Conservation (phyloP, 1,140 invertebrate species). For the Armadillidium nasatum region DNA sequence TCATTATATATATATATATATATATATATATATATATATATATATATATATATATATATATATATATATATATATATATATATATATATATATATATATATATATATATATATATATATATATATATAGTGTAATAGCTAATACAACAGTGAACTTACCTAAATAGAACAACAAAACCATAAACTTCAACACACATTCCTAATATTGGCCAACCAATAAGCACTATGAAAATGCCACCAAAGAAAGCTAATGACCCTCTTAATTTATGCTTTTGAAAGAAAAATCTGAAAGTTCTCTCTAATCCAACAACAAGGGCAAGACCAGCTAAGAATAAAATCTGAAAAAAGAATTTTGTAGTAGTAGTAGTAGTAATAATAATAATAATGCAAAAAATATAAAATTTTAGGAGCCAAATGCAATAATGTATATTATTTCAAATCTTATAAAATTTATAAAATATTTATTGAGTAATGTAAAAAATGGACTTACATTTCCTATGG, state of each 20-base stretch:
- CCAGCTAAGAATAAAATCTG: conserved; percentile 87
- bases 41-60: too few relatives aligned
- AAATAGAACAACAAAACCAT: conserved; percentile 62
- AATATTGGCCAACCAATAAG: conserved; percentile 92
- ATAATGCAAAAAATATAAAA: not conserved
- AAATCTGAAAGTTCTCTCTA: conserved; percentile 91
- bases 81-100: too few relatives aligned
- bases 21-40: too few relatives aligned
- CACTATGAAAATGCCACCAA: conserved; percentile 90
- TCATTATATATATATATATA: too few relatives aligned
- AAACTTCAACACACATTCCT: conserved; percentile 92
- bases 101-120: too few relatives aligned
- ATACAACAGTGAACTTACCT: conserved; percentile 53
- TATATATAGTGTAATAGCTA: too few relatives aligned
- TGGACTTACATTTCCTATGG: conserved; percentile 91
- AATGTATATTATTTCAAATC: not conserved
- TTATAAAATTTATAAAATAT: not conserved
- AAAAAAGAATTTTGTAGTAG: not conserved
- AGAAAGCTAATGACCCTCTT: conserved; percentile 85
- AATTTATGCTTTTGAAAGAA: conserved; percentile 98
- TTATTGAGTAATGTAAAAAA: not conserved
- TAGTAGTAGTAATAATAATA: not conserved
- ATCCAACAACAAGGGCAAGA: conserved; percentile 90
- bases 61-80: too few relatives aligned
- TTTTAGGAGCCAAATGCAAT: not conserved